Percentiles rank a stretch among this genome's conserved stretches.
Evolutionary conservation across 2,797 vertebrate species (phyloP).

Genomic region (Botia kubotai): DNA sequence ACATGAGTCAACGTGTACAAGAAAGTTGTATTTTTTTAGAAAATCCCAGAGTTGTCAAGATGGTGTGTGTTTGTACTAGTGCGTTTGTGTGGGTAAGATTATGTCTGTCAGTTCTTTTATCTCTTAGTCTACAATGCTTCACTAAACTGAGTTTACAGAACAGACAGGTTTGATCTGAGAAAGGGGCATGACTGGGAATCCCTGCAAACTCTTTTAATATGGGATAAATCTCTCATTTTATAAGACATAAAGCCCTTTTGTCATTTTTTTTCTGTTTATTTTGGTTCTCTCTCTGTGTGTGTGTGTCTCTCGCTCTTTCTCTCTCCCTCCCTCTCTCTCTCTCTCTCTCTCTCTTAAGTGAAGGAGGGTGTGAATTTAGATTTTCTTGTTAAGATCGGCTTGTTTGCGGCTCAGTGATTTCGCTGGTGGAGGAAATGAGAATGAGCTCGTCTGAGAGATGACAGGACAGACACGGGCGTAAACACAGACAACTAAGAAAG

Average conservation of each 20-base stretch:
- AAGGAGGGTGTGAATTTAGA: constrained; percentile 38
- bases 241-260: constrained; percentile 38
- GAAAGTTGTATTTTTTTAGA: not conserved
- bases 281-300: not conserved
- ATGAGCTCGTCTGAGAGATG: constrained; percentile 41
- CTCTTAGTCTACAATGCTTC: constrained; percentile 28
- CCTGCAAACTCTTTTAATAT: constrained; percentile 41
- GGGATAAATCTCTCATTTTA: constrained; percentile 37
- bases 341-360: constrained; percentile 16
- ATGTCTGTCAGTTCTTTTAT: constrained; percentile 36
- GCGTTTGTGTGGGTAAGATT: constrained; percentile 32
- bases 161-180: constrained; percentile 42
- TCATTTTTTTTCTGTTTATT: constrained; percentile 2
- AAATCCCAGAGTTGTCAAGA: constrained; percentile 26
- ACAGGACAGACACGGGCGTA: constrained; percentile 39
- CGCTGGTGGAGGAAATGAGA: constrained; percentile 45
- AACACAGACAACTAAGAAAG: constrained; percentile 39
- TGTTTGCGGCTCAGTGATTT: constrained; percentile 51
- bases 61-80: not conserved
- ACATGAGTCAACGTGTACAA: not conserved
- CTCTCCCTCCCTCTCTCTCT: not conserved
- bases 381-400: constrained; percentile 50
- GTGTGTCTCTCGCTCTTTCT: no score
- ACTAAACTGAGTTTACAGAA: constrained; percentile 38
- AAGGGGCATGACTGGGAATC: constrained; percentile 9